Percentiles rank a stretch among this genome's conserved stretches.
These are phyloP conservation scores for Blomia tropicalis DNA, from an alignment of 2,888 invertebrate species.

Conservation along the genomic window DNA sequence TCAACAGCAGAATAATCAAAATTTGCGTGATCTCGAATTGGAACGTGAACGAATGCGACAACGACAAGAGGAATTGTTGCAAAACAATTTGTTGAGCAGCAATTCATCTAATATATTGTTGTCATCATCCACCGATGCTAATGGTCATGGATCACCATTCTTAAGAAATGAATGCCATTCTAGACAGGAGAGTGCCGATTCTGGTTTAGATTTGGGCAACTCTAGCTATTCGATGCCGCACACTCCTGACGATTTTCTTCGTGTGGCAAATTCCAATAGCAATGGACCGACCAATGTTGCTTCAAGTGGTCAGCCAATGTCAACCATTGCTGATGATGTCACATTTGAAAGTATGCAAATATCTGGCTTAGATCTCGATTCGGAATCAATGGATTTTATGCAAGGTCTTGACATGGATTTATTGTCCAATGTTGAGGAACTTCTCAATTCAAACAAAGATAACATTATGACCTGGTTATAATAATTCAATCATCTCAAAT, in stretches of 20 bases:
- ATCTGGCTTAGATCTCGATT: slow-evolving; percentile 48
- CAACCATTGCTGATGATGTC: slow-evolving; percentile 39
- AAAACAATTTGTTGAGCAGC: background rate
- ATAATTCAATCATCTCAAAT: too few relatives aligned
- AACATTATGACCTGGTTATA: slow-evolving; percentile 56
- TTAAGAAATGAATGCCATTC: slow-evolving; percentile 51
- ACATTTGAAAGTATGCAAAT: slow-evolving; percentile 40
- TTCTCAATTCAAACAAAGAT: slow-evolving; percentile 20
- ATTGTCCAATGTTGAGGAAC: slow-evolving; percentile 18
- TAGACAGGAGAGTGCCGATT: slow-evolving; percentile 83
- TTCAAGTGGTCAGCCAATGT: background rate
- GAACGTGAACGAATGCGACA: slow-evolving; percentile 13
- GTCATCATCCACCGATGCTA: background rate
- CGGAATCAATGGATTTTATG: slow-evolving; percentile 64
- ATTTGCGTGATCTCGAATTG: slow-evolving; percentile 11
- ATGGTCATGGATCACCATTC: background rate
- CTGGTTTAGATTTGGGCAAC: slow-evolving; percentile 58
- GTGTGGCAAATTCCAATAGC: slow-evolving; percentile 53
- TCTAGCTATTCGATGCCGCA: slow-evolving; percentile 60
- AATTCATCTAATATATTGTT: background rate
- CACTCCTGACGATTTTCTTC: slow-evolving; percentile 78
- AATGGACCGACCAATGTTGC: slow-evolving; percentile 17
- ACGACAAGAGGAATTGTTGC: slow-evolving; percentile 11
- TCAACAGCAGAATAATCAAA: slow-evolving; percentile 3
- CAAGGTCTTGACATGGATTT: slow-evolving; percentile 33